phyloP scores from a whole-genome alignment of 1,140 invertebrate genomes.

The Saccostrea echinata region DNA sequence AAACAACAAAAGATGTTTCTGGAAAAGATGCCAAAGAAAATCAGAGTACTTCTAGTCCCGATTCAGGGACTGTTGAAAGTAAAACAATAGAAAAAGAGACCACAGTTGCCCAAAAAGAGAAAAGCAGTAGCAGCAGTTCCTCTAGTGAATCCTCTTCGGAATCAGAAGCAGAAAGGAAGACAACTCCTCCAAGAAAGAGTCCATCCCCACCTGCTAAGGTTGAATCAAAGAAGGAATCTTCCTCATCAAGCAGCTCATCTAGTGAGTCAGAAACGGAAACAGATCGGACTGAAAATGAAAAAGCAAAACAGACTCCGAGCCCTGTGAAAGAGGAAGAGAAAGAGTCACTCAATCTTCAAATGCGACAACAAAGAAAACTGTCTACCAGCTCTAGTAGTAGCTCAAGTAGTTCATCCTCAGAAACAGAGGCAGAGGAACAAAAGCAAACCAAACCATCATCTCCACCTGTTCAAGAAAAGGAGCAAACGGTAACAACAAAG shows the following conservation, averaged over 20 bases:
- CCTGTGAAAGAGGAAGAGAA: neutral
- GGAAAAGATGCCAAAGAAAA: neutral
- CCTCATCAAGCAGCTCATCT: conserved; percentile 41
- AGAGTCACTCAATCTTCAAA: neutral
- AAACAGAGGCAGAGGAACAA: conserved; percentile 46
- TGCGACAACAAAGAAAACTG: neutral
- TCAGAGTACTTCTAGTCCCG: neutral
- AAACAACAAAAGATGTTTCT: neutral
- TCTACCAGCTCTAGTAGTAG: conserved; percentile 40
- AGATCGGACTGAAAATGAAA: neutral
- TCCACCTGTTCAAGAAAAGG: neutral
- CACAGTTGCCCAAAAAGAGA: neutral
- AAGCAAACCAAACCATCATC: conserved; percentile 10
- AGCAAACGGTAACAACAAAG: neutral
- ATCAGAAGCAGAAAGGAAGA: neutral
- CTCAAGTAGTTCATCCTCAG: conserved; percentile 48
- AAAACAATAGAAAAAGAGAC: neutral
- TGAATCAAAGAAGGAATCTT: neutral
- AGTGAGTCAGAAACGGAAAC: conserved; percentile 48
- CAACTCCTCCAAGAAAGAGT: neutral
- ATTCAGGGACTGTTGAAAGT: neutral
- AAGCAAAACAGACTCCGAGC: neutral
- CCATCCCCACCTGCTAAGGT: neutral
- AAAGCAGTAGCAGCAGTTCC: neutral
- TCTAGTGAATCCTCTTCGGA: conserved; percentile 42